phyloP scores from a whole-genome alignment of 2,888 invertebrate species.

The Zootermopsis nevadensis region DNA sequence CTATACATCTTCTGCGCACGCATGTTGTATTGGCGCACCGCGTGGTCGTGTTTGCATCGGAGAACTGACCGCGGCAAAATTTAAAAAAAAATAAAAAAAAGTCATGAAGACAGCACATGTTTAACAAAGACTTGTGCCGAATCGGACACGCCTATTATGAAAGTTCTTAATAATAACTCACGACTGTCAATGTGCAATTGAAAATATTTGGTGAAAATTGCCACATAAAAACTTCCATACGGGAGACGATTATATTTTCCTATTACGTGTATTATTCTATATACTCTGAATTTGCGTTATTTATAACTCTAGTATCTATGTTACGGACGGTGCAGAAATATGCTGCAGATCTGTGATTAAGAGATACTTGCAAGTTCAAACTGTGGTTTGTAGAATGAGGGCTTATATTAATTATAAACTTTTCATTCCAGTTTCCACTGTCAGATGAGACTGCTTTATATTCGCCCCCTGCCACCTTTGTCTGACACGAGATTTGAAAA shows the following conservation, averaged over 20 bases:
- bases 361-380: too few species aligned
- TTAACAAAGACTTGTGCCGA: slow-evolving; percentile 4
- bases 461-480: not conserved
- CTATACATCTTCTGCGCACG: slow-evolving; percentile 20
- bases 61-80: not conserved
- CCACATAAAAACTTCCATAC: not conserved
- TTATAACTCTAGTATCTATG: too few species aligned
- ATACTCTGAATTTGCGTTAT: not conserved
- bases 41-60: not conserved
- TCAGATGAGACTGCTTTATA: too few species aligned
- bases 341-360: too few species aligned
- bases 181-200: not conserved
- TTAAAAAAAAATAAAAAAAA: slow-evolving; percentile 5
- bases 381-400: too few species aligned
- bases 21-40: not conserved
- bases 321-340: too few species aligned
- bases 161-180: not conserved
- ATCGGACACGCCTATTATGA: not conserved
- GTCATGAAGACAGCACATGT: slow-evolving; percentile 16
- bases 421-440: too few species aligned
- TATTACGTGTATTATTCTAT: not conserved
- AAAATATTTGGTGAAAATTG: not conserved
- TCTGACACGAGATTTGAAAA: too few species aligned
- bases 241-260: not conserved
- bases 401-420: too few species aligned